Evolutionary conservation across 2,888 invertebrate genomes (phyloP), one percentile per base, ranked within the genome.

Genomic region (Argynnis bischoffii): DNA sequence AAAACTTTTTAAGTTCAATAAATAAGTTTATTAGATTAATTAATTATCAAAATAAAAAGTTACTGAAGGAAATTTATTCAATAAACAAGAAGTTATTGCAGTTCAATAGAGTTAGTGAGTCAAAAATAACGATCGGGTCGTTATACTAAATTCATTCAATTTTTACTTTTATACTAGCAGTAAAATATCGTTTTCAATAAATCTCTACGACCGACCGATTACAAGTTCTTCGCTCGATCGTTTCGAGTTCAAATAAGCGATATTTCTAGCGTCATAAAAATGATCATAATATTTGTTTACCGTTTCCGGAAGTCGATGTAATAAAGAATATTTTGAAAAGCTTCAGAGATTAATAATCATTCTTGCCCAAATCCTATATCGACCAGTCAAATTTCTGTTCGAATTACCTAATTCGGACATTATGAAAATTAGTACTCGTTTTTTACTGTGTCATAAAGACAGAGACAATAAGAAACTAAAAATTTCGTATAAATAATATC

Each of bases 191-290:
- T 55, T 61, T 50, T 55, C 61, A 64, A 63, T 54, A 61, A 61
- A 70, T 64, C 61, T 63, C 66, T 56, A 64, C 53, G n/a, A 69
- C 59, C 63, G 53, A 63, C 59, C 63, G 53, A 63, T 69, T 67
- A 67, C 53, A 66, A 63, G 69, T 63, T 68, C 57, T 56, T 64
- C 55, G 53, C 61, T 61, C 65, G 63, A 56, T 64, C 54, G 48
- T 55, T 65, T 4, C 41, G 13, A 55, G 59, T 53, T 55, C 64
- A 59, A 64, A 67, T 53, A 65, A 54, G 46, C 56, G 63, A 51
- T 70, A 63, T 70, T 70, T 67, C 64, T 60, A 55, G 55, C 50
- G 13, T 65, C 70, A 57, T 70, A 70, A 67, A 70, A 70, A 61
- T 53, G 65, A 57, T 67, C 65, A 68, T 70, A 70, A 65, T 54